These are phyloP conservation scores for Patella depressa DNA, from an alignment of 2,888 invertebrate species.

Conservation along the genomic window DNA sequence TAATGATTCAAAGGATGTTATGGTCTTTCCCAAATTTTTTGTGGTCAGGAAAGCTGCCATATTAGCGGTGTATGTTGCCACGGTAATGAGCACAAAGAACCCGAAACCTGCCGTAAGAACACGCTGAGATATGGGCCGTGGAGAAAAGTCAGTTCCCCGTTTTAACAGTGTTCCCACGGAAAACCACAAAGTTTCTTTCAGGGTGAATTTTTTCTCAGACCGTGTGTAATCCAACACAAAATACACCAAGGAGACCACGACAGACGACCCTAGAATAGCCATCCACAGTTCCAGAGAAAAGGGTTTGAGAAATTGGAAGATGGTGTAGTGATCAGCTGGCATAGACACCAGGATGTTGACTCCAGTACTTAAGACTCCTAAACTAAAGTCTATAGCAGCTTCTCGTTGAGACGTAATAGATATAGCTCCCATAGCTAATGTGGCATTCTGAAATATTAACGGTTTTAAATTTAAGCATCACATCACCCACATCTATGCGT, in stretches of 20 bases:
- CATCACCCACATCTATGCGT: too few species aligned
- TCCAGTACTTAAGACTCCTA: slow-evolving; percentile 60
- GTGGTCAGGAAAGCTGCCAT: slow-evolving; percentile 65
- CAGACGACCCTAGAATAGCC: slow-evolving; percentile 57
- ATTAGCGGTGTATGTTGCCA: slow-evolving; percentile 64
- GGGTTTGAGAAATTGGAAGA: slow-evolving; percentile 63
- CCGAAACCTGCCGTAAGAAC: slow-evolving; percentile 61
- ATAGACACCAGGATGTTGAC: slow-evolving; percentile 58
- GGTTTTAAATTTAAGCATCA: background rate
- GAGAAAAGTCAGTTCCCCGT: slow-evolving; percentile 62
- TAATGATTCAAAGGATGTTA: slow-evolving; percentile 52
- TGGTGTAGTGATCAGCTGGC: slow-evolving; percentile 51
- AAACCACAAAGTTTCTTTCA: slow-evolving; percentile 57
- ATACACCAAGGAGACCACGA: slow-evolving; percentile 51
- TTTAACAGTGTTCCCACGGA: slow-evolving; percentile 58
- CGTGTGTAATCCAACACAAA: slow-evolving; percentile 54
- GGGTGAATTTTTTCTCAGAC: slow-evolving; percentile 50
- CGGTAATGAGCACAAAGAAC: slow-evolving; percentile 63
- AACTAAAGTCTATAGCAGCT: slow-evolving; percentile 60
- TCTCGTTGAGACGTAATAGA: slow-evolving; percentile 60
- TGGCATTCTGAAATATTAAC: slow-evolving; percentile 51
- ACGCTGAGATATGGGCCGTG: slow-evolving; percentile 55
- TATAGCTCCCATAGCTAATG: slow-evolving; percentile 61
- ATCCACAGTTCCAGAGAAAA: slow-evolving; percentile 62
- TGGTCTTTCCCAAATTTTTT: slow-evolving; percentile 51